Percentiles rank a stretch among this genome's conserved stretches.
phyloP scores from a whole-genome alignment of 2,113 vertebrate species.

The Mionectes macconnelli region DNA sequence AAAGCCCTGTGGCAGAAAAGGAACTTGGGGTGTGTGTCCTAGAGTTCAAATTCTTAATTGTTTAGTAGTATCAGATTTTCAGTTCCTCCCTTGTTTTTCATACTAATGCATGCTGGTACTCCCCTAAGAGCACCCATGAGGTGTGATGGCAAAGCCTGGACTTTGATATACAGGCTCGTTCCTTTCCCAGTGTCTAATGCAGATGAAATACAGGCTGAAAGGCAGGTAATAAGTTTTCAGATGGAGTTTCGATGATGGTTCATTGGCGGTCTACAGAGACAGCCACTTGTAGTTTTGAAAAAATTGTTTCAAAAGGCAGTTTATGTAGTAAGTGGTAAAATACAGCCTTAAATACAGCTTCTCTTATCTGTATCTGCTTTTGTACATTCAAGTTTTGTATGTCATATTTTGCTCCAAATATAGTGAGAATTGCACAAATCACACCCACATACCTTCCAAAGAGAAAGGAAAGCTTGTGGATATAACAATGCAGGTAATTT shows the following conservation, averaged over 20 bases:
- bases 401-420: background rate
- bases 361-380: background rate
- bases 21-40: background rate
- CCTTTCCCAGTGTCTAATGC: background rate
- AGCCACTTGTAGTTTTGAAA: background rate
- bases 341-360: background rate
- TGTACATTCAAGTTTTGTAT: background rate
- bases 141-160: background rate
- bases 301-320: background rate
- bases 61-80: background rate
- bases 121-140: background rate
- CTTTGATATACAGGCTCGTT: background rate
- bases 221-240: background rate
- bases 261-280: background rate
- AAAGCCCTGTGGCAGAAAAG: background rate
- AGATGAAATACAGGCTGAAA: background rate
- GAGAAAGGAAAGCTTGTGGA: background rate
- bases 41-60: background rate
- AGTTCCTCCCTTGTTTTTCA: background rate
- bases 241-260: background rate
- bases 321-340: background rate
- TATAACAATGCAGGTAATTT: background rate
- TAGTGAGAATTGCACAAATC: background rate
- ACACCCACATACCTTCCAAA: background rate
- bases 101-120: background rate